Base-by-base conservation (phyloP, 2,797 vertebrate species). In the Danio kyathit region DNA sequence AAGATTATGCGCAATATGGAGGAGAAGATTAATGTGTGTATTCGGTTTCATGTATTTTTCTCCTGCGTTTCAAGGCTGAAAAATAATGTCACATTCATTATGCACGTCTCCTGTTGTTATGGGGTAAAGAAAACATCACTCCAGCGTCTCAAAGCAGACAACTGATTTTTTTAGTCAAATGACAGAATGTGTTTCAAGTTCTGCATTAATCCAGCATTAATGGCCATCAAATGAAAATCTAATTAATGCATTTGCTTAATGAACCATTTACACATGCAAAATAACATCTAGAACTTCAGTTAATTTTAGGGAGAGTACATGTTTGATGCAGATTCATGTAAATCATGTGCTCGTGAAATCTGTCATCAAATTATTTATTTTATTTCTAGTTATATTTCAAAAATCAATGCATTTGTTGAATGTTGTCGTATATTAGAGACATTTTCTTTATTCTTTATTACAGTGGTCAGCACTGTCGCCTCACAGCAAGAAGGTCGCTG, bases 221-320 rank as follows among this genome's bases (percentile, higher is more conserved):
- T 70, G 67, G 67, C 41, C 48, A 52, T 52, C 67, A 70, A 70
- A 52, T 73, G 71, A 17, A 73, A 73, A 73, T 73, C 40, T 59
- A 59, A 59, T 73, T 46, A 73, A 56, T 41, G 16, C 38, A 71
- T 29, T 41, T 21, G 6, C 16, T 56, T 71, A 56, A 71, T 57
- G 51, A 56, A 72, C 69, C 38, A 14, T 72, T 70, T 72, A 4
- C n/a, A 7, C 19, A 73, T 59, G 41, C 40, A 73, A 21, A 19
- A 57, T 44, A 52, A 46, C 52, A 44, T 56, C 41, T 59, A 71
- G 21, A 71, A 16, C 54, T 44, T 59, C 19, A 21, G 73, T 57
- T n/a, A 46, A 46, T 73, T 43, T 59, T 6, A 19, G 7, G 13
- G 40, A 6, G 54, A 59, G 6, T 13, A 10, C 3, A 19, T 29